Evolutionary conservation across 2,797 vertebrate genomes (phyloP).

Genomic region (Pelochelys cantorii): DNA sequence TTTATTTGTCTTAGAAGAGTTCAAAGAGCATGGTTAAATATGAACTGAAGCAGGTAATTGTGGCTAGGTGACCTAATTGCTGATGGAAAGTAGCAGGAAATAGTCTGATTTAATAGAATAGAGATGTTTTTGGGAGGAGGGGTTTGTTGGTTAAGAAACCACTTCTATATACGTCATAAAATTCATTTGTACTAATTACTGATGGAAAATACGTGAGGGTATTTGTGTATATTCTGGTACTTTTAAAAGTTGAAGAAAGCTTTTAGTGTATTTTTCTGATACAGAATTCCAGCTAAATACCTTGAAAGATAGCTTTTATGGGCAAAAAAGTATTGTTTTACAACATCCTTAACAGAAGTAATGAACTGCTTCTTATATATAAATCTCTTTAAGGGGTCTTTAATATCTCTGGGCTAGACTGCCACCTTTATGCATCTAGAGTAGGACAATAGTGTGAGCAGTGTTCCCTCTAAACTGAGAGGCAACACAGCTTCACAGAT

Average conservation of each 20-base stretch:
- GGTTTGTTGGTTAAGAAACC: background rate
- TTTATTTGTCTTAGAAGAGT: slow-evolving; percentile 56
- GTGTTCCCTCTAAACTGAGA: no score
- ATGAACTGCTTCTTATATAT: background rate
- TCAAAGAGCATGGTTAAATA: background rate
- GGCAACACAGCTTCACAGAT: no score
- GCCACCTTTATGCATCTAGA: background rate
- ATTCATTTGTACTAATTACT: background rate
- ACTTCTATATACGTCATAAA: background rate
- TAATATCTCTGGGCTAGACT: background rate
- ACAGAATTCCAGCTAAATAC: background rate
- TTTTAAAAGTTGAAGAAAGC: background rate
- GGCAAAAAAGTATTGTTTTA: background rate
- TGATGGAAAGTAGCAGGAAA: slow-evolving; percentile 12
- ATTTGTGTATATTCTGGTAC: background rate
- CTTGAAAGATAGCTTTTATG: background rate
- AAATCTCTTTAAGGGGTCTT: background rate
- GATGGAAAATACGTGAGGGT: background rate
- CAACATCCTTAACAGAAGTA: background rate
- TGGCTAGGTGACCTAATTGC: slow-evolving; percentile 60
- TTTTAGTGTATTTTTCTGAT: background rate
- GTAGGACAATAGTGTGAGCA: background rate
- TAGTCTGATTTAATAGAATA: slow-evolving; percentile 1
- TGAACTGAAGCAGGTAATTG: slow-evolving; percentile 46
- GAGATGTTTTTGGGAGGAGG: background rate